Evolutionary conservation across 2,113 vertebrate genomes (phyloP).

Genomic region (Heloderma charlesbogerti): DNA sequence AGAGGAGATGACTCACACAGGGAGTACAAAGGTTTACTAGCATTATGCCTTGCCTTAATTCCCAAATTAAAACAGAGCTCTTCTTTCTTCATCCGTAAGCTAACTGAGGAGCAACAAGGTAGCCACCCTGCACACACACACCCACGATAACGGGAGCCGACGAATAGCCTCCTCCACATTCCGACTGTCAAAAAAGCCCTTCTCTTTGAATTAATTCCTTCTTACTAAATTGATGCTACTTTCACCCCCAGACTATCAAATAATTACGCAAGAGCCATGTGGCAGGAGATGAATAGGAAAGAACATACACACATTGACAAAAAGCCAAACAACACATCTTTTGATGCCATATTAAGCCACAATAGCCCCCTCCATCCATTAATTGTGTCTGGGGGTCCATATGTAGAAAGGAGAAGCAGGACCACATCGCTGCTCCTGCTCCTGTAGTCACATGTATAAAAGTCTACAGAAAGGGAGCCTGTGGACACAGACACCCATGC

Average conservation of each 20-base stretch:
- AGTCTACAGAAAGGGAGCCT: too few species aligned
- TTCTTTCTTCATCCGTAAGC: not conserved
- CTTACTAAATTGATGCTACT: not conserved
- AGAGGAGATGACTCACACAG: not conserved
- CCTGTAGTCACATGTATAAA: too few species aligned
- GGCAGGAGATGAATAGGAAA: not conserved
- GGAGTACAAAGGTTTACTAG: not conserved
- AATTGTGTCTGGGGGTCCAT: not conserved
- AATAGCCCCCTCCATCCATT: not conserved
- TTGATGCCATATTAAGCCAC: not conserved
- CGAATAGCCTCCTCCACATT: too few species aligned
- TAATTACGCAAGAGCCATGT: not conserved
- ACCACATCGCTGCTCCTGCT: not conserved
- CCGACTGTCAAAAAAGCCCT: not conserved
- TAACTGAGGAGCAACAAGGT: not conserved
- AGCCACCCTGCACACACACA: not conserved
- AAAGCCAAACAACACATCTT: not conserved
- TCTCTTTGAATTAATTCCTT: not conserved
- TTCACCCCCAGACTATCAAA: not conserved
- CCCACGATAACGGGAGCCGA: not conserved
- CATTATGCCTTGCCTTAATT: not conserved
- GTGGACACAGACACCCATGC: not conserved
- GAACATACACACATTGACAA: too few species aligned
- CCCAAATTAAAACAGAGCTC: not conserved
- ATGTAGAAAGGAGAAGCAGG: not conserved